Conservation (phyloP, 2,888 invertebrate genomes). For the Chloroclystis v-ata region DNA sequence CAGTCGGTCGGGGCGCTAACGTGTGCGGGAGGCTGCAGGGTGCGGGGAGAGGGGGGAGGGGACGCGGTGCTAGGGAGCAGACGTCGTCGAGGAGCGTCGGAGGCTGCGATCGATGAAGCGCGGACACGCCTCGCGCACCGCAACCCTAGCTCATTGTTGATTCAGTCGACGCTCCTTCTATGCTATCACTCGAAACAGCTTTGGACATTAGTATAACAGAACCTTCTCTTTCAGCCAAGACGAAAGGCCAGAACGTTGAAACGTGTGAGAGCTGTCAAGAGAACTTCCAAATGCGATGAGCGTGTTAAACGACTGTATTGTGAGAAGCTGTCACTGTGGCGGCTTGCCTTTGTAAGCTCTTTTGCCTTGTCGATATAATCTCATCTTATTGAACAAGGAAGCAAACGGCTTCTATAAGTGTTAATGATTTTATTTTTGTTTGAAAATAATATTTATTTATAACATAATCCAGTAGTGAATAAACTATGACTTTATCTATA, state of each 20-base stretch:
- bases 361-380: conserved; percentile 54
- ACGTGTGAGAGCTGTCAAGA: conserved; percentile 62
- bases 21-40: conserved; percentile 57
- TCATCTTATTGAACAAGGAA: conserved; percentile 57
- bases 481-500: no score
- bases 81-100: conserved; percentile 75
- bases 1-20: conserved; percentile 77
- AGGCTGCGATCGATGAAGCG: conserved; percentile 78
- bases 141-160: conserved; percentile 63
- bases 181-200: conserved; percentile 21
- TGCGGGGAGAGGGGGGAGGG: conserved; percentile 30
- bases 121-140: conserved; percentile 76
- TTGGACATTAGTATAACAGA: conserved; percentile 15
- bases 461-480: no score
- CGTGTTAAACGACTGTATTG: conserved; percentile 75
- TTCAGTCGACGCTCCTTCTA: conserved; percentile 47
- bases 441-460: no score
- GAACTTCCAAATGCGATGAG: conserved; percentile 66
- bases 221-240: conserved; percentile 33
- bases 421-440: conserved; percentile 33
- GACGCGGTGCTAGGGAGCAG: conserved; percentile 47
- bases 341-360: conserved; percentile 56
- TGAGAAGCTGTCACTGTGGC: conserved; percentile 62
- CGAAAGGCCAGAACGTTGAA: conserved; percentile 37
- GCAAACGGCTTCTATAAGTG: conserved; percentile 43